Base-by-base conservation (phyloP, 2,888 invertebrate genomes). In the Serrognathus titanus region DNA sequence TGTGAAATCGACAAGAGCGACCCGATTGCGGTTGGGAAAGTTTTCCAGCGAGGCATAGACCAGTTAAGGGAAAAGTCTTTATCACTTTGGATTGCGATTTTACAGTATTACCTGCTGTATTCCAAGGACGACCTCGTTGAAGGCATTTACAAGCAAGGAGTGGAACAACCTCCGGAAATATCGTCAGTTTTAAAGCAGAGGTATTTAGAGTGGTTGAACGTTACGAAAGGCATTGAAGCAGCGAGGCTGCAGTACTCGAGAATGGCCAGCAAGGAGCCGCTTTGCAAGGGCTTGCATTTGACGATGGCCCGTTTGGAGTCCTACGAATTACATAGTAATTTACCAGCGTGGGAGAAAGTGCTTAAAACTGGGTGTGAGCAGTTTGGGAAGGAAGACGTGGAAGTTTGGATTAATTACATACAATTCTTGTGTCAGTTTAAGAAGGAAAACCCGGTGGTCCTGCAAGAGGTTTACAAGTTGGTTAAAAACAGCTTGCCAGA, bases 381-480 rank as follows among this genome's bases (percentile, higher is more conserved):
- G 61, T 89, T 89, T 75, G 91, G 91, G 0, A 79, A 79, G 64
- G 79, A 78, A 3, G 82, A 84, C 70, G 77, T 83, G 3, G 83
- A 85, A 59, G 79, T 91, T 11, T 93, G 92, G 92, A 79, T 88
- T 63, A 83, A 89, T 66, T 88, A 85, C 68, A 83, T 91, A 51
- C 78, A 81, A 58, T 88, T 90, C 75, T 90, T 90, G 79, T 31
- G 24, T 31, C 24, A 31, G 24, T 31, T 31, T 31, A 31, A 31
- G 24, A 31, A 31, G 24, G 24, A 31, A 31, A 31, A 31, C 24
- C 24, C 24, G 24, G 24, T 31, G 6, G 24, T 31, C 24, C 24
- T 31, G 24, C 24, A 31, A 6, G 9, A 16, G 9, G 37, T 49
- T 37, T 55, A 35, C 13, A 54, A 49, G 12, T 24, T 13, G 9